These are phyloP conservation scores for Synergus gifuensis DNA, from an alignment of 2,888 invertebrate genomes.

Conservation along the genomic window DNA sequence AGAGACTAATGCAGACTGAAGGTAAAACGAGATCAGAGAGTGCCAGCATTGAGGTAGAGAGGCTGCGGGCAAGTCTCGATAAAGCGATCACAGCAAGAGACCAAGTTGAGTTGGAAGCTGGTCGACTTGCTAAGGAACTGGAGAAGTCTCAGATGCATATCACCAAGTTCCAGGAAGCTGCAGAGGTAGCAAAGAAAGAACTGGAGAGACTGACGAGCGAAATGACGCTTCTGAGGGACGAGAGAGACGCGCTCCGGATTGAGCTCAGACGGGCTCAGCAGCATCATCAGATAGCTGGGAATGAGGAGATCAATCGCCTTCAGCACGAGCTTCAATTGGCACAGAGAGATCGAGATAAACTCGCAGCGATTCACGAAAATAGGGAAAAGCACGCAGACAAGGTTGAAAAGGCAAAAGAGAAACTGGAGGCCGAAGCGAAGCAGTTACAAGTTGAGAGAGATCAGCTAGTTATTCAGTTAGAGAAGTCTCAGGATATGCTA, in stretches of 20 bases:
- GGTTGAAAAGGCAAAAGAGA: constrained; percentile 90
- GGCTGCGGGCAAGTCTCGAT: constrained; percentile 91
- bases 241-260: constrained; percentile 85
- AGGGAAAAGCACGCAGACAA: constrained; percentile 89
- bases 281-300: constrained; percentile 84
- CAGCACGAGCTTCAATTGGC: constrained; percentile 87
- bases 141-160: constrained; percentile 92
- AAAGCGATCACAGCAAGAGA: constrained; percentile 90
- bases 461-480: constrained; percentile 92
- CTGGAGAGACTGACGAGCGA: constrained; percentile 92
- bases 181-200: constrained; percentile 90
- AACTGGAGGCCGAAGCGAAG: constrained; percentile 91
- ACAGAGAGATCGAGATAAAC: constrained; percentile 87
- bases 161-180: constrained; percentile 90
- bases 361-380: constrained; percentile 88
- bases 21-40: constrained; percentile 80
- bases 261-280: constrained; percentile 83
- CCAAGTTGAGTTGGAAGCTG: constrained; percentile 91
- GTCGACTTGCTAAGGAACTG: constrained; percentile 89
- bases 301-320: constrained; percentile 85
- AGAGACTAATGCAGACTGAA: constrained; percentile 80
- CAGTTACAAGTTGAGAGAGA: constrained; percentile 92
- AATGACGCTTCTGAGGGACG: constrained; percentile 89
- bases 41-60: constrained; percentile 86
- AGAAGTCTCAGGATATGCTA: constrained; percentile 95